Percentiles rank a stretch among this genome's conserved stretches.
These are phyloP conservation scores for Megaleporinus macrocephalus DNA, from an alignment of 2,113 vertebrate species.

Conservation along the genomic window DNA sequence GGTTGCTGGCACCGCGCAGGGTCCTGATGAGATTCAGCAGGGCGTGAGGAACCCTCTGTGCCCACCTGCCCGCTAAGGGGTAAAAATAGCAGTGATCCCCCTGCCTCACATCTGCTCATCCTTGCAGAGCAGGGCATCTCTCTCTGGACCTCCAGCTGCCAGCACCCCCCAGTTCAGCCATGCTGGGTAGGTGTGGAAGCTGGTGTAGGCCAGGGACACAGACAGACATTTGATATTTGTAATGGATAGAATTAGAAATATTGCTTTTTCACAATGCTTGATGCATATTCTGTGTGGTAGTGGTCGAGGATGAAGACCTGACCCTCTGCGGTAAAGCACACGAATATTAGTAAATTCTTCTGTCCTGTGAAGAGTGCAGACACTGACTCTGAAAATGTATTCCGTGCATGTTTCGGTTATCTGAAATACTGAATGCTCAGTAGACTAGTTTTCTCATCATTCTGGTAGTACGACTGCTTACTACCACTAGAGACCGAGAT, in stretches of 20 bases:
- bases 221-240: neutral
- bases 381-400: neutral
- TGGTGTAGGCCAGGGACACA: neutral
- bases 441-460: neutral
- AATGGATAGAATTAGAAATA: neutral
- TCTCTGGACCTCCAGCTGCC: conserved; percentile 42
- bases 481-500: neutral
- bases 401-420: too few relatives aligned
- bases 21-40: conserved; percentile 69
- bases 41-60: conserved; percentile 67
- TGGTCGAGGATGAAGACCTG: neutral
- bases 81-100: conserved; percentile 67
- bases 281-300: neutral
- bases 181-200: conserved; percentile 18
- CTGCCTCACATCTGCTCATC: conserved; percentile 67
- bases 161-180: conserved; percentile 15
- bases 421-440: too few relatives aligned
- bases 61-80: conserved; percentile 69
- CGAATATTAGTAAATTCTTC: neutral
- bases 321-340: neutral
- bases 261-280: neutral
- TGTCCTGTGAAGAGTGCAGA: neutral
- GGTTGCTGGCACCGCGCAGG: conserved; percentile 33
- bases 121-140: conserved; percentile 22
- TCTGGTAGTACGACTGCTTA: neutral